Conservation (phyloP, 2,888 invertebrate species). For the Colletes collaris region DNA sequence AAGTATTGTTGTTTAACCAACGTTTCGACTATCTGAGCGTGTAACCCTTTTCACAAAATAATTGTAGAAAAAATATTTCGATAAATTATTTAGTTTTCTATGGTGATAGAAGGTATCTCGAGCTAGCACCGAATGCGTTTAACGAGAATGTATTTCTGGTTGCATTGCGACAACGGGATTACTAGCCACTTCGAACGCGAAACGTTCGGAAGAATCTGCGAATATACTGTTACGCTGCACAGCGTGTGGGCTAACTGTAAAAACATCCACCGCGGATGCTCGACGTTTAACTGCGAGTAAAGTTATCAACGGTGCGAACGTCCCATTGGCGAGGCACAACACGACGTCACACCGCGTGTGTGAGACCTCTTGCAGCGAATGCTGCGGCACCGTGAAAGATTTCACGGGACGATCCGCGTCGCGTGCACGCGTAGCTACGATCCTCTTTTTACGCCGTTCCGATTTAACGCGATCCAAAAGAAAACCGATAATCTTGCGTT, state of each 20-base stretch:
- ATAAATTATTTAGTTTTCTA: too few species aligned
- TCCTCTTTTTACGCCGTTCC: too few species aligned
- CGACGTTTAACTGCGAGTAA: constrained; percentile 37
- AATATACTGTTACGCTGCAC: constrained; percentile 72
- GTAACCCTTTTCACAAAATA: too few species aligned
- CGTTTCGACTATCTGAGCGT: too few species aligned
- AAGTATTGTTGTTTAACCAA: too few species aligned
- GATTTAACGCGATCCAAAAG: too few species aligned
- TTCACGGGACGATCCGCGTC: background rate
- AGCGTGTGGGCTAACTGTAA: constrained; percentile 75
- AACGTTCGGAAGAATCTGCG: constrained; percentile 22
- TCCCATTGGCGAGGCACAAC: constrained; percentile 12
- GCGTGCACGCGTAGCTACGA: background rate
- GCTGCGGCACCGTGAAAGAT: background rate
- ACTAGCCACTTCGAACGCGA: background rate
- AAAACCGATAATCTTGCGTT: too few species aligned
- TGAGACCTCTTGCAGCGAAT: constrained; percentile 48
- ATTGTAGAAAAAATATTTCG: too few species aligned
- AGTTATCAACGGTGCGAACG: constrained; percentile 58
- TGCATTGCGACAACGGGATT: constrained; percentile 2
- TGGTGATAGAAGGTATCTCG: too few species aligned
- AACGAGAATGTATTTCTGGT: too few species aligned
- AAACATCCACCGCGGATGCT: constrained; percentile 60
- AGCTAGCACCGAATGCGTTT: too few species aligned
- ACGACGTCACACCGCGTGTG: constrained; percentile 67